Evolutionary conservation across 1,140 invertebrate genomes (phyloP).

Genomic region (Drosophila funebris): DNA sequence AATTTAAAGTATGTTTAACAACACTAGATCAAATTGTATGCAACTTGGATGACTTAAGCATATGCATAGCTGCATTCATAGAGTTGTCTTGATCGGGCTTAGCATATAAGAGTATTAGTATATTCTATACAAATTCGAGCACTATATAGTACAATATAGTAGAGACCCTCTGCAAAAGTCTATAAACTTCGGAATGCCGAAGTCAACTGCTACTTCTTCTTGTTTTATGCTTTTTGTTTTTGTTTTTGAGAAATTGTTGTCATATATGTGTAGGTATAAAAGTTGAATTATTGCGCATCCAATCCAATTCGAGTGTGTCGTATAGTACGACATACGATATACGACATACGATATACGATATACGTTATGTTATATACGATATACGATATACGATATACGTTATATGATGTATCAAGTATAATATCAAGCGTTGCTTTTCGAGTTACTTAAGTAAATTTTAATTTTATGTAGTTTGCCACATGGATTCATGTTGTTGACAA

Average conservation of each 20-base stretch:
- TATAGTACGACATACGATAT: constrained; percentile 28
- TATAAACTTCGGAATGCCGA: background rate
- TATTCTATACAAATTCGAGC: too few relatives aligned
- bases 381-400: constrained; percentile 25
- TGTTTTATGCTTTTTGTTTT: background rate
- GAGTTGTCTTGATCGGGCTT: too few relatives aligned
- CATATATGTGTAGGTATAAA: constrained; percentile 36
- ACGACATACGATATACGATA: constrained; percentile 20
- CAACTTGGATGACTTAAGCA: too few relatives aligned
- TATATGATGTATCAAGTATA: constrained; percentile 48
- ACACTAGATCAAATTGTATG: too few relatives aligned
- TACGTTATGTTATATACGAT: constrained; percentile 37
- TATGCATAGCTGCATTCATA: too few relatives aligned
- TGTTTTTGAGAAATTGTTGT: background rate
- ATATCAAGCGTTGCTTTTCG: constrained; percentile 72
- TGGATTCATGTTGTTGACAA: too few relatives aligned
- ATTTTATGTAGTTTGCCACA: constrained; percentile 74
- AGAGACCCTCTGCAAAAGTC: background rate
- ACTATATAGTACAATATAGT: too few relatives aligned
- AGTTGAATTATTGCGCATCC: constrained; percentile 56
- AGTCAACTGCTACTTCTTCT: background rate
- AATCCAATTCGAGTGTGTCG: constrained; percentile 22
- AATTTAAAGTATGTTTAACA: too few relatives aligned
- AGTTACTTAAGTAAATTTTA: constrained; percentile 70
- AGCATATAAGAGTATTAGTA: too few relatives aligned